Evolutionary conservation across 2,113 vertebrate species (phyloP).

Genomic region (Mohoua ochrocephala): DNA sequence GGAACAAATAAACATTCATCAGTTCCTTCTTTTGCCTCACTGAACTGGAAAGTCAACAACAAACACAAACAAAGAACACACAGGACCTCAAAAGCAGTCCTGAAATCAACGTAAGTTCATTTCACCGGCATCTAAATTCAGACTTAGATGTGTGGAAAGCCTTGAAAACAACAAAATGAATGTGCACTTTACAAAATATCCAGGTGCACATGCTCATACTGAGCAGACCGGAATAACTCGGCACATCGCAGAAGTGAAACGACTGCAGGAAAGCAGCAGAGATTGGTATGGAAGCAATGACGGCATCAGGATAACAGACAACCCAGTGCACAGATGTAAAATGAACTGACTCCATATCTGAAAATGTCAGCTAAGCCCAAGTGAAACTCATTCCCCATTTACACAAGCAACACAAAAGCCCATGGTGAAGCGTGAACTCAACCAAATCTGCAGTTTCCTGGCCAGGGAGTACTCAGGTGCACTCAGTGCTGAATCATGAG

Average conservation of each 20-base stretch:
- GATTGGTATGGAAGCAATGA: background rate
- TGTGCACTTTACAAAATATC: background rate
- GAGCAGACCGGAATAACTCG: background rate
- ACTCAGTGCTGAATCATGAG: background rate
- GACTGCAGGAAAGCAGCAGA: background rate
- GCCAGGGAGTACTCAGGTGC: background rate
- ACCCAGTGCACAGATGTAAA: background rate
- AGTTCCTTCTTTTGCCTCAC: background rate
- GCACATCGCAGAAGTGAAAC: background rate
- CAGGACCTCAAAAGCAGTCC: background rate
- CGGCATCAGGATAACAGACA: background rate
- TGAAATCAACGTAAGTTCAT: background rate
- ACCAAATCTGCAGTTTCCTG: background rate
- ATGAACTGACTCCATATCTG: background rate
- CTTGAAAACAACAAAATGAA: background rate
- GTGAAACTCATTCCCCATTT: background rate
- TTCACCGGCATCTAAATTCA: background rate
- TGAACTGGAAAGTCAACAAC: background rate
- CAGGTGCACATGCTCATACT: background rate
- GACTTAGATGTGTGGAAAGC: background rate
- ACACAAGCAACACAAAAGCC: background rate
- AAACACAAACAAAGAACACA: background rate
- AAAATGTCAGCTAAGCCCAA: background rate
- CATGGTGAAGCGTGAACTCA: background rate
- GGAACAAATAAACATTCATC: slow-evolving; percentile 12